Conservation (phyloP, 2,113 vertebrate genomes). For the Lycaon pictus region DNA sequence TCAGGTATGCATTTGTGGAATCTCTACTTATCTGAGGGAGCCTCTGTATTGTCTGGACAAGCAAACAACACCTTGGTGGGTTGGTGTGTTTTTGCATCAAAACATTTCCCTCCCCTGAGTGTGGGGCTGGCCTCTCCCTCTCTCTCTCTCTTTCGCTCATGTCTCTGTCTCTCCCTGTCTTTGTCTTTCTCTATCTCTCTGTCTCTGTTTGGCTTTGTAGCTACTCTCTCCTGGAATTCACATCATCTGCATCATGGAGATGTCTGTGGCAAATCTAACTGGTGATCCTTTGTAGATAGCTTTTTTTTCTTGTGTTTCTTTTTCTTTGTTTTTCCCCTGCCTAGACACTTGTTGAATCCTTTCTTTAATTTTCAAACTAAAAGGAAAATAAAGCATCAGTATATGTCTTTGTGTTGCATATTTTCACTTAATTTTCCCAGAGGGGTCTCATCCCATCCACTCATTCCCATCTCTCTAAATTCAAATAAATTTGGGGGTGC, state of each 20-base stretch:
- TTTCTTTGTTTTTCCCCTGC: not conserved
- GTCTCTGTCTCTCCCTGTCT: not conserved
- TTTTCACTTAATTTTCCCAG: not conserved
- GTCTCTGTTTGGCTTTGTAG: not conserved
- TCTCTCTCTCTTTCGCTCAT: not conserved
- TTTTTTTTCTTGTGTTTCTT: not conserved
- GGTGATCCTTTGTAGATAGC: not conserved
- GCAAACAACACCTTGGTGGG: not conserved
- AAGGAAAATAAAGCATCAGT: not conserved
- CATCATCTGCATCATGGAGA: not conserved
- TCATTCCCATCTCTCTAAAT: constrained; percentile 1
- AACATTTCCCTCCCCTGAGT: not conserved
- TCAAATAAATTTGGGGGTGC: not conserved
- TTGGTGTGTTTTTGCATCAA: not conserved
- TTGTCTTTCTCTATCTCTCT: not conserved
- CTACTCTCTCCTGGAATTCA: not conserved
- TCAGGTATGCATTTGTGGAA: not conserved
- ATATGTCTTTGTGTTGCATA: not conserved
- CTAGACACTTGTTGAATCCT: not conserved
- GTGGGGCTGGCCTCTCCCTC: not conserved
- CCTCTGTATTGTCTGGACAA: constrained; percentile 22
- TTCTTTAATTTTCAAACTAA: constrained; percentile 13
- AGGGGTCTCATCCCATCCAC: not conserved
- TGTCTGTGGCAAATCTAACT: not conserved
- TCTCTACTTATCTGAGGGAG: not conserved